These are phyloP conservation scores for Oscheius onirici DNA, from an alignment of 2,888 invertebrate genomes.

Conservation along the genomic window DNA sequence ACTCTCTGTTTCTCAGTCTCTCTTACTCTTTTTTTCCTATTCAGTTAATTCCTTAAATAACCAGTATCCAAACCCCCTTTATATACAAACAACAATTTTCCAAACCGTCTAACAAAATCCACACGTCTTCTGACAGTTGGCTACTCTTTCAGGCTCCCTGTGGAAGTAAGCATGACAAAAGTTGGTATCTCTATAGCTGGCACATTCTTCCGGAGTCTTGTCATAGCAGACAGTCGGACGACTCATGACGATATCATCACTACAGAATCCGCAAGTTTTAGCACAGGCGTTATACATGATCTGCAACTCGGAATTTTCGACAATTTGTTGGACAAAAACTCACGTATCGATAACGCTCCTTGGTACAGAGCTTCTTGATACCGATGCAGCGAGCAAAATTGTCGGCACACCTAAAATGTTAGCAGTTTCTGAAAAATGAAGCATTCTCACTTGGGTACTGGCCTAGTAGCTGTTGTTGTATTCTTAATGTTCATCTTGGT, in stretches of 20 bases:
- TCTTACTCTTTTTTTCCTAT: too few species aligned
- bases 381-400: background rate
- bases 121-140: constrained; percentile 29
- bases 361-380: background rate
- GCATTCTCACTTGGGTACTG: background rate
- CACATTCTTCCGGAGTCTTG: constrained; percentile 21
- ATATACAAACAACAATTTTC: background rate
- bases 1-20: too few species aligned
- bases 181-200: constrained; percentile 2
- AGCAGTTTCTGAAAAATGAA: background rate
- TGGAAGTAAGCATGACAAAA: constrained; percentile 30
- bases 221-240: constrained; percentile 16
- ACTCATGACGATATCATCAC: background rate
- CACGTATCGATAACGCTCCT: background rate
- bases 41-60: too few species aligned
- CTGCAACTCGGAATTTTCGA: constrained; percentile 1
- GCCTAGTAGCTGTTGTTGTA: background rate
- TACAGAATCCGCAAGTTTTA: constrained; percentile 27
- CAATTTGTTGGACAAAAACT: background rate
- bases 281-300: constrained; percentile 27
- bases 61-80: background rate
- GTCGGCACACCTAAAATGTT: constrained; percentile 4
- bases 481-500: background rate
- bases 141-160: constrained; percentile 16
- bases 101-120: constrained; percentile 11